A percentile compares a stretch with the other conserved stretches of the same genome.
These are phyloP conservation scores for Willisornis vidua DNA, from an alignment of 2,113 vertebrate species.

Conservation along the genomic window DNA sequence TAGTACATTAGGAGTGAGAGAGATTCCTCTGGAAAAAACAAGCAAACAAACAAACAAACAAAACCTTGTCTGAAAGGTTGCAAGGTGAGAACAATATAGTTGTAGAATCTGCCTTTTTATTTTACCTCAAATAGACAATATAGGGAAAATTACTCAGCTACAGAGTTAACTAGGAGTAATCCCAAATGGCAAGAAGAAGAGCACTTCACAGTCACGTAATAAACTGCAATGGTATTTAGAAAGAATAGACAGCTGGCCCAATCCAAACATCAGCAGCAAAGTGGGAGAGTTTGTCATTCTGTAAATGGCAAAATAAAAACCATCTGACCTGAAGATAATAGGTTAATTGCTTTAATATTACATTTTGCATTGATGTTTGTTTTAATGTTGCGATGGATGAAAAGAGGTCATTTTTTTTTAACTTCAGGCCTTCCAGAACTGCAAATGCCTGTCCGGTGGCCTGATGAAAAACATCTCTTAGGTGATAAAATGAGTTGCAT, in stretches of 20 bases:
- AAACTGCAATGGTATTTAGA: slow-evolving; percentile 47
- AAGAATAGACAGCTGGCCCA: slow-evolving; percentile 52
- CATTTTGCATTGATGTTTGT: slow-evolving; percentile 47
- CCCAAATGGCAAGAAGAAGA: slow-evolving; percentile 1
- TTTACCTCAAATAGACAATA: background rate
- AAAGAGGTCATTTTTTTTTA: slow-evolving; percentile 11
- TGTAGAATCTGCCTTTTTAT: background rate
- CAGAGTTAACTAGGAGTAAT: slow-evolving; percentile 16
- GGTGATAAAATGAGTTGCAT: slow-evolving; percentile 73
- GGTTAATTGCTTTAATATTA: slow-evolving; percentile 70
- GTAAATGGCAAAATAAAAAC: slow-evolving; percentile 56
- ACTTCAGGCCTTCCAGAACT: slow-evolving; percentile 46
- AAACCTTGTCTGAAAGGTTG: background rate
- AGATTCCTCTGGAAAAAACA: background rate
- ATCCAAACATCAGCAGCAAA: slow-evolving; percentile 36
- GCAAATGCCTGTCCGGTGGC: slow-evolving; percentile 39
- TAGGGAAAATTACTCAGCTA: background rate
- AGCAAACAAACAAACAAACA: background rate
- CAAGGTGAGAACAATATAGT: background rate
- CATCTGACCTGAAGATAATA: slow-evolving; percentile 57
- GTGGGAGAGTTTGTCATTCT: slow-evolving; percentile 45
- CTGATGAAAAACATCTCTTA: slow-evolving; percentile 67
- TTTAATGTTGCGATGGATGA: slow-evolving; percentile 34
- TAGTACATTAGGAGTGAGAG: background rate
- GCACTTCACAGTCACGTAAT: slow-evolving; percentile 11